phyloP scores from a whole-genome alignment of 2,113 vertebrate species.

The Anarrhichthys ocellatus region DNA sequence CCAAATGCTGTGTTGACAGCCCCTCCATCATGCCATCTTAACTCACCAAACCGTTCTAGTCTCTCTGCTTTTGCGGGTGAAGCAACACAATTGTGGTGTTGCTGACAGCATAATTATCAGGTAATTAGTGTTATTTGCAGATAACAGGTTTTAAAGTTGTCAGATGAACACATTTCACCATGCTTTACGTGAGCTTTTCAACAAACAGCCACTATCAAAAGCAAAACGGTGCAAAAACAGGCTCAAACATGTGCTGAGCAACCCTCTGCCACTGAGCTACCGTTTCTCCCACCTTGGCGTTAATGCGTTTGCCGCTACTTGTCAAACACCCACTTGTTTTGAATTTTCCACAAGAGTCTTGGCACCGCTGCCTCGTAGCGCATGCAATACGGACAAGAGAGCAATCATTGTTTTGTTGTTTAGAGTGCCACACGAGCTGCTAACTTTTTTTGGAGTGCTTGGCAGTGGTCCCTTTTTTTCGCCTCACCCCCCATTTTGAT shows the following conservation, averaged over 20 bases:
- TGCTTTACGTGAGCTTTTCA: background rate
- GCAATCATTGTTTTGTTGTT: conserved; percentile 77
- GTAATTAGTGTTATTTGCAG: conserved; percentile 55
- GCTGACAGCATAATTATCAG: conserved; percentile 65
- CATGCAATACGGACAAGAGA: conserved; percentile 65
- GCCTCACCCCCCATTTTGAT: conserved; percentile 45
- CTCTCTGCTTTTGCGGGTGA: conserved; percentile 28
- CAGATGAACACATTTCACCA: conserved; percentile 19
- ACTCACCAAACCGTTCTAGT: conserved; percentile 42
- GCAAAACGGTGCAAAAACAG: conserved; percentile 16
- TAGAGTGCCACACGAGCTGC: conserved; percentile 66
- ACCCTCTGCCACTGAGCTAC: conserved; percentile 51
- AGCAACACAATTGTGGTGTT: conserved; percentile 29
- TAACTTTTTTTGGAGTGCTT: conserved; percentile 76
- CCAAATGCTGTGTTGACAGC: conserved; percentile 52
- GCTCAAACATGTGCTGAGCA: conserved; percentile 54
- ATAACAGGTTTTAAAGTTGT: conserved; percentile 57
- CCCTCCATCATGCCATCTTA: conserved; percentile 63
- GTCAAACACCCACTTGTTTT: conserved; percentile 83
- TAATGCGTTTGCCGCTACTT: conserved; percentile 78
- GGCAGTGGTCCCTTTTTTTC: conserved; percentile 51
- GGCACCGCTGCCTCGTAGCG: conserved; percentile 63
- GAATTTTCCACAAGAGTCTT: conserved; percentile 75
- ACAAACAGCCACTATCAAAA: background rate
- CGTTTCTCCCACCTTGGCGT: conserved; percentile 74